These are phyloP conservation scores for Blera fallax DNA, from an alignment of 2,888 invertebrate genomes.

Conservation along the genomic window DNA sequence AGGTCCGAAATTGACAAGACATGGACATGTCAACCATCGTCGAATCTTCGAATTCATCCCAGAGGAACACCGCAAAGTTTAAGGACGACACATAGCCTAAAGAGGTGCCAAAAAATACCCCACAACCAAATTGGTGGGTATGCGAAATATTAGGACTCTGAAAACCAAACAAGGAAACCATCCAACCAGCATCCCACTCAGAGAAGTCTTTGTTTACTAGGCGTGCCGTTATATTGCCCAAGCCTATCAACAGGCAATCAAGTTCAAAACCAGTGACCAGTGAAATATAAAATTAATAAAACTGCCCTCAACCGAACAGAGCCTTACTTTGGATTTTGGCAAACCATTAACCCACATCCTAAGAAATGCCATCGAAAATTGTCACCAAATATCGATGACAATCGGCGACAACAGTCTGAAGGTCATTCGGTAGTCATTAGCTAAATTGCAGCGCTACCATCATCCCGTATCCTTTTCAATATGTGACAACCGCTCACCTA, in stretches of 20 bases:
- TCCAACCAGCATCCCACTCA: no score
- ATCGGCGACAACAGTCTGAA: slow-evolving; percentile 48
- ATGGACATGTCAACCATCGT: no score
- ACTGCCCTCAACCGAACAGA: neutral
- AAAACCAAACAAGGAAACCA: no score
- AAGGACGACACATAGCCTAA: no score
- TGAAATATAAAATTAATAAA: neutral
- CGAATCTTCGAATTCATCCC: no score
- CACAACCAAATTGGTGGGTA: no score
- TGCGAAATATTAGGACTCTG: no score
- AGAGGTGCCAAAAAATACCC: no score
- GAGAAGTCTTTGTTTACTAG: no score
- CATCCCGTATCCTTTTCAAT: slow-evolving; percentile 27
- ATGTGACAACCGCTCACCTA: slow-evolving; percentile 39
- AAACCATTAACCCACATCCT: slow-evolving; percentile 3
- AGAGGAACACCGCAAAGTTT: no score
- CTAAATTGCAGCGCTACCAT: slow-evolving; percentile 38
- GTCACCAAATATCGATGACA: neutral
- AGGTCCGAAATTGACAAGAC: no score
- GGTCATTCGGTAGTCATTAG: slow-evolving; percentile 65
- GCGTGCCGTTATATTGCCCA: neutral
- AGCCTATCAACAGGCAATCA: neutral
- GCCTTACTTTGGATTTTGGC: neutral
- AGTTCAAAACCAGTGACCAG: neutral
- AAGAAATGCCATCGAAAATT: neutral